These are phyloP conservation scores for Hylaea fasciaria DNA, from an alignment of 2,888 invertebrate genomes.

Conservation along the genomic window DNA sequence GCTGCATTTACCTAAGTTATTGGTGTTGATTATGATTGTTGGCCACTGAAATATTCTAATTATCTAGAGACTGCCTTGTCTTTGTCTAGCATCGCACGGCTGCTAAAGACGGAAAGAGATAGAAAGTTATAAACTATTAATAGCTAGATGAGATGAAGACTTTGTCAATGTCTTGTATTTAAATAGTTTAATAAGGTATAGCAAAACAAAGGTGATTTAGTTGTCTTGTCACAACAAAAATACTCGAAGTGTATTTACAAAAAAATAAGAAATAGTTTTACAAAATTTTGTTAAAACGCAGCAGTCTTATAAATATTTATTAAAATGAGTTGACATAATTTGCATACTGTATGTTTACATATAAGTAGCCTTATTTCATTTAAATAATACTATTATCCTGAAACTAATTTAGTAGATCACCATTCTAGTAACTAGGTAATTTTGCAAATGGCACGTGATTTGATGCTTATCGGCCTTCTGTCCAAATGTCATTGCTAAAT, in stretches of 20 bases:
- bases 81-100: constrained; percentile 23
- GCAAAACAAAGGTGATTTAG: too few species aligned
- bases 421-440: constrained; percentile 22
- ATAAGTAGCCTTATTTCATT: too few species aligned
- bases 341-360: too few species aligned
- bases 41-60: constrained; percentile 29
- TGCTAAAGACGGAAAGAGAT: constrained; percentile 22
- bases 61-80: constrained; percentile 14
- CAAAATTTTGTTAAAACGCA: too few species aligned
- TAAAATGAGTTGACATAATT: too few species aligned
- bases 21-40: constrained; percentile 37
- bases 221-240: too few species aligned
- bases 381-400: too few species aligned
- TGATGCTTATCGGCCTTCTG: constrained; percentile 7
- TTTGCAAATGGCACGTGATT: constrained; percentile 34
- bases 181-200: background rate
- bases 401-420: constrained; percentile 1
- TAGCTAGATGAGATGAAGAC: background rate
- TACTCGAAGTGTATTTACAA: too few species aligned
- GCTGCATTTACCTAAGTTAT: constrained; percentile 30
- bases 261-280: too few species aligned
- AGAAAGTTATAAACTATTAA: background rate
- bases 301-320: too few species aligned
- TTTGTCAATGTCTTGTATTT: background rate
- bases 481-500: background rate